Base-by-base conservation (phyloP, 2,888 invertebrate genomes). In the Lydus trimaculatus region DNA sequence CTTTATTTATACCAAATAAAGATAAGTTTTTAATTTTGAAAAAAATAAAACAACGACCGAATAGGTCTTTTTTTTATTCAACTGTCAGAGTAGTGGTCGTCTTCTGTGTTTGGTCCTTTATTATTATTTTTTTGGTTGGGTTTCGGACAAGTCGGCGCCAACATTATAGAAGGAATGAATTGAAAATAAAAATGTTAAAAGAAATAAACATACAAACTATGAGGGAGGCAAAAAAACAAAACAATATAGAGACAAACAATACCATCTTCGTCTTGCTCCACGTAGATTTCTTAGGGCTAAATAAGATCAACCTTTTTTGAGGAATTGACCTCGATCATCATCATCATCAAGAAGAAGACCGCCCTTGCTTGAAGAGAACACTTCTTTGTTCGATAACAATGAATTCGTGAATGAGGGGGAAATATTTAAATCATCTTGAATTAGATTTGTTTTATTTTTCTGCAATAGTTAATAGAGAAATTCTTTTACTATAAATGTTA, bases 91-190 rank as follows among this genome's bases (percentile, higher is more conserved):
- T 9, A 33, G 1, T 20, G 20, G 20, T 43, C 17, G 48, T 48
- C 17, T 48, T 48, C 6, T 17, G 20, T 48, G 1, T 48, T 20
- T 43, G 43, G 11, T 43, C 17, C 13, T 43, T 11, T 43, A n/a
- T 17, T 17, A 2, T 43, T n/a, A 3, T 17, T 13, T 4, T 13
- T 13, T 23, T 13, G n/a, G 6, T 56, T 56, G 56, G 28, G 28
- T 25, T 56, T 56, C 56, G 56, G 56, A 28, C 56, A 56, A 56
- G 56, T 56, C 56, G 56, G 56, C 56, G 56, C 56, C 56, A 56
- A 56, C 28, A 25, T n/a, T 25, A 15, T 56, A 48, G n/a, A n/a
- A n/a, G 11, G 28, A 23, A 56, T 56, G 56, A 56, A 25, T 28
- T 56, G 56, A 56, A 56, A 56, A 56, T 25, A 25, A 28, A 28